A percentile compares a stretch with the other conserved stretches of the same genome.
phyloP scores from a whole-genome alignment of 2,797 vertebrate species.

The Parauchenoglanis ngamensis region DNA sequence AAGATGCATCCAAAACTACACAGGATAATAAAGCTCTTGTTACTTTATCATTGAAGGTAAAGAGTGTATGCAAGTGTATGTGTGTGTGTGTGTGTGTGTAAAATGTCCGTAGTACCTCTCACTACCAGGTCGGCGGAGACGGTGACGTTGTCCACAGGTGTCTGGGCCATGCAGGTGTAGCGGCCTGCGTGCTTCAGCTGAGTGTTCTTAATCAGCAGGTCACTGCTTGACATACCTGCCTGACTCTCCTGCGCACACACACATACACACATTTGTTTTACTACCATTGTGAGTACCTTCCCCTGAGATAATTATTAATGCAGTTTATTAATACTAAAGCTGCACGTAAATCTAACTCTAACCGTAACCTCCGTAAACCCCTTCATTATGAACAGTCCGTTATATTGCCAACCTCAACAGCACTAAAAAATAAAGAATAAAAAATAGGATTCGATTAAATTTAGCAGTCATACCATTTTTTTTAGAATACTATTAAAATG shows the following conservation, averaged over 20 bases:
- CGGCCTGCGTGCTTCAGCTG: slow-evolving; percentile 88
- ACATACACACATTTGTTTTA: slow-evolving; percentile 23
- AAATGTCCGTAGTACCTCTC: slow-evolving; percentile 76
- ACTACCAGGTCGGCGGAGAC: slow-evolving; percentile 90
- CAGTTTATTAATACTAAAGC: neutral
- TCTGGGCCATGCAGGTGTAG: slow-evolving; percentile 92
- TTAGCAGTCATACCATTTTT: neutral
- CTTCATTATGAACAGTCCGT: too few relatives aligned
- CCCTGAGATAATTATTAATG: too few relatives aligned
- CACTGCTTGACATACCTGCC: slow-evolving; percentile 86
- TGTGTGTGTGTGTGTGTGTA: neutral
- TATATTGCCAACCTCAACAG: too few relatives aligned
- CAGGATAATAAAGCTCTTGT: neutral
- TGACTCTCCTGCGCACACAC: slow-evolving; percentile 50
- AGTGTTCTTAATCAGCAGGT: slow-evolving; percentile 85
- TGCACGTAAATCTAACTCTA: neutral
- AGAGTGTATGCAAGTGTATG: neutral
- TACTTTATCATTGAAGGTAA: neutral
- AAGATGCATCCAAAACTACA: neutral
- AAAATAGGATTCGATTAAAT: too few relatives aligned
- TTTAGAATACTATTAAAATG: neutral
- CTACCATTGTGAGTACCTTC: neutral
- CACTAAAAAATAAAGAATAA: too few relatives aligned
- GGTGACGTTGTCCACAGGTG: slow-evolving; percentile 89
- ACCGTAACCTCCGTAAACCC: neutral